Evolutionary conservation across 2,797 vertebrate species (phyloP).

Genomic region (Enteromius radiatus): DNA sequence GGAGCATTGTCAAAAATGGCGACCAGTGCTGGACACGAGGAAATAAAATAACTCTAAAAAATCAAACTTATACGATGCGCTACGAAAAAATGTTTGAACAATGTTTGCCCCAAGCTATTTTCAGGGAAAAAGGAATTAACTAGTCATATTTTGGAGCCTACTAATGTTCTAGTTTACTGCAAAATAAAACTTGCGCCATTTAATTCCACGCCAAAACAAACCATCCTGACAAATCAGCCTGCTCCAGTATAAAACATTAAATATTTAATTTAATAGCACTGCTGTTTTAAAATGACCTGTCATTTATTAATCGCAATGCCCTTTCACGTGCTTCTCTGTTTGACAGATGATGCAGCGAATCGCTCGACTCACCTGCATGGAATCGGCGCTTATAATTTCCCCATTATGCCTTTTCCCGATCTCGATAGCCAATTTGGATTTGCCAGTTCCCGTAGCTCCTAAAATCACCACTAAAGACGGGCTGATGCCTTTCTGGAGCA

Average conservation of each 20-base stretch:
- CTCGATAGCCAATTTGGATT: constrained; percentile 90
- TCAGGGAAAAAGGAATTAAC: neutral
- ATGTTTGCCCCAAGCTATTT: neutral
- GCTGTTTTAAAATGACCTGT: neutral
- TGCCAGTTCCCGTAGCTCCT: constrained; percentile 92
- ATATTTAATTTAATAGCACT: neutral
- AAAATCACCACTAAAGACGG: constrained; percentile 90
- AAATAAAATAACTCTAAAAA: neutral
- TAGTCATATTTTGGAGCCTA: neutral
- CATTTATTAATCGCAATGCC: constrained; percentile 11
- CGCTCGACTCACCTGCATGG: constrained; percentile 88
- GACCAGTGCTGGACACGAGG: constrained; percentile 29
- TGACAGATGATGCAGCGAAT: constrained; percentile 29
- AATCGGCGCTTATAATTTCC: constrained; percentile 94
- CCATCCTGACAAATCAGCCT: neutral
- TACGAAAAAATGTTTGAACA: neutral
- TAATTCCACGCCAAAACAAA: neutral
- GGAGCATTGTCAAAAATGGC: constrained; percentile 34
- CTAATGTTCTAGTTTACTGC: neutral
- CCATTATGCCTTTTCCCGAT: constrained; percentile 85
- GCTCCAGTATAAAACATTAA: too few species aligned
- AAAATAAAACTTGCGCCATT: neutral
- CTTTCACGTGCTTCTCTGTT: constrained; percentile 23
- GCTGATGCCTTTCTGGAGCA: constrained; percentile 60
- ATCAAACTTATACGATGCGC: neutral